A percentile compares a stretch with the other conserved stretches of the same genome.
phyloP scores from a whole-genome alignment of 1,140 invertebrate species.

The Achroia grisella region DNA sequence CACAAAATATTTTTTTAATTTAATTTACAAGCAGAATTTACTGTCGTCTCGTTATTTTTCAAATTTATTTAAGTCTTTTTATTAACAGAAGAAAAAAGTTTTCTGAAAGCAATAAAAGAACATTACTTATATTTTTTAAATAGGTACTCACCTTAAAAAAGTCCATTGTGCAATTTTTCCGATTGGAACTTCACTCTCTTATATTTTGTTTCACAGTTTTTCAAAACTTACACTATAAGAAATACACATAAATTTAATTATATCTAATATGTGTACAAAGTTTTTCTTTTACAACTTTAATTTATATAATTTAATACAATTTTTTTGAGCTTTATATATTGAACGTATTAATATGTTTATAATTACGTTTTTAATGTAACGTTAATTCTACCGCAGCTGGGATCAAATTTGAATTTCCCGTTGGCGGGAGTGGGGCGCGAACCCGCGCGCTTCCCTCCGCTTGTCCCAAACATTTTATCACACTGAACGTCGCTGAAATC shows the following conservation, averaged over 20 bases:
- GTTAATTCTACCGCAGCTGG: slow-evolving; percentile 16
- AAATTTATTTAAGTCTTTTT: no score
- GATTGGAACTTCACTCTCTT: no score
- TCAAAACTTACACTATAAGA: slow-evolving; percentile 7
- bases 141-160: no score
- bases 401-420: slow-evolving; percentile 46
- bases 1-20: no score
- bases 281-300: slow-evolving; percentile 2
- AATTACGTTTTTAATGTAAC: slow-evolving; percentile 8
- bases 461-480: slow-evolving; percentile 54
- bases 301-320: background rate
- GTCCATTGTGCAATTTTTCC: no score
- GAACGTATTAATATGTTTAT: background rate
- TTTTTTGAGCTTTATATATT: background rate
- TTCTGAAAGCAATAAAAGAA: no score
- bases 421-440: slow-evolving; percentile 37
- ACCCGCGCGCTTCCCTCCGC: slow-evolving; percentile 37
- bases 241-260: slow-evolving; percentile 3
- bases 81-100: no score
- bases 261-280: background rate
- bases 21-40: no score
- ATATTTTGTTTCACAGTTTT: background rate
- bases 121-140: no score
- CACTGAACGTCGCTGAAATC: slow-evolving; percentile 52
- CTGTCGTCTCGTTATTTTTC: no score